phyloP scores from a whole-genome alignment of 2,113 vertebrate genomes.

The Hippolais icterina region DNA sequence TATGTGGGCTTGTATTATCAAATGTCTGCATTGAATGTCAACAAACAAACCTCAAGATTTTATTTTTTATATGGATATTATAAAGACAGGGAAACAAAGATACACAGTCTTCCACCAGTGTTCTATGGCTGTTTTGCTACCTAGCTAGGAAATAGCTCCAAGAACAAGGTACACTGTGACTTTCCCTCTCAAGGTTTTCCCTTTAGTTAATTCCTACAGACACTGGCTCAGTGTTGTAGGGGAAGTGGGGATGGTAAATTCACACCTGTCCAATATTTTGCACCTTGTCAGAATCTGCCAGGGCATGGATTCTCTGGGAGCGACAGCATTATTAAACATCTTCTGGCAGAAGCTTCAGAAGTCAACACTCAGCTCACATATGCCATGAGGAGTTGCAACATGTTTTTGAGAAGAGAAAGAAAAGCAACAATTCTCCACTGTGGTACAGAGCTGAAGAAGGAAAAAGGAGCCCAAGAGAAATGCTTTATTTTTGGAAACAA shows the following conservation, averaged over 20 bases:
- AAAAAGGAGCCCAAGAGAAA: background rate
- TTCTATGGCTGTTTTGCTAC: background rate
- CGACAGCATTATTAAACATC: conserved; percentile 49
- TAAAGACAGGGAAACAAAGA: background rate
- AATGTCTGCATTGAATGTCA: background rate
- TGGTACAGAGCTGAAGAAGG: background rate
- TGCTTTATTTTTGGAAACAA: background rate
- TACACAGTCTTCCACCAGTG: background rate
- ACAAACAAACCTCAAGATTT: background rate
- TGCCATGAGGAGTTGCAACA: background rate
- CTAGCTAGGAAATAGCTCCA: background rate
- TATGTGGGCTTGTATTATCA: background rate
- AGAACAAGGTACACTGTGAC: background rate
- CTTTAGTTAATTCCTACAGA: conserved; percentile 10
- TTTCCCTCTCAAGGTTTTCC: background rate
- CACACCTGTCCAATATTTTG: conserved; percentile 38
- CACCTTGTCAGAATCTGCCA: conserved; percentile 42
- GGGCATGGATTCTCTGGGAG: background rate
- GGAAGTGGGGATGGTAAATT: conserved; percentile 15
- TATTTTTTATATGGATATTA: background rate
- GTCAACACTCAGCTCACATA: background rate
- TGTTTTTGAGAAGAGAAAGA: background rate
- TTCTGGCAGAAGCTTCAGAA: conserved; percentile 26
- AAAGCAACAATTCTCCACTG: background rate
- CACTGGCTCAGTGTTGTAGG: background rate